Evolutionary conservation across 2,797 vertebrate genomes (phyloP).

Genomic region (Sebastes iracundus): DNA sequence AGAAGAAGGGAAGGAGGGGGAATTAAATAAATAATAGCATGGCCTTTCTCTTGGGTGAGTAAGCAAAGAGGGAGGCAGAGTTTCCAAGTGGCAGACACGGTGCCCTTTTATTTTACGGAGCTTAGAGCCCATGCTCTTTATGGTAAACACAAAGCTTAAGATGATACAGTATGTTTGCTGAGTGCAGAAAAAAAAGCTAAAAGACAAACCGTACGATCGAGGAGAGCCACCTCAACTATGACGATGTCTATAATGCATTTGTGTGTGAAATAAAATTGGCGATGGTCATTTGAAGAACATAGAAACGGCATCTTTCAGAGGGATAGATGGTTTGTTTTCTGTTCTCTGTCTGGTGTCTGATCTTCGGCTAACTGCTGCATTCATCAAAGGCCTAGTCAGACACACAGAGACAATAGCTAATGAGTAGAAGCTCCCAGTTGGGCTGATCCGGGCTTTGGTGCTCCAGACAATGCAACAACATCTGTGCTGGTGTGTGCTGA

Average conservation of each 20-base stretch:
- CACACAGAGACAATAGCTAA: slow-evolving; percentile 81
- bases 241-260: neutral
- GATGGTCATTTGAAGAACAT: slow-evolving; percentile 31
- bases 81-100: slow-evolving; percentile 66
- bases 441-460: slow-evolving; percentile 73
- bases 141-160: slow-evolving; percentile 61
- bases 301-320: slow-evolving; percentile 28
- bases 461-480: slow-evolving; percentile 84
- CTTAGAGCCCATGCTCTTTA: slow-evolving; percentile 51
- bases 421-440: slow-evolving; percentile 81
- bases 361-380: slow-evolving; percentile 72
- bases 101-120: slow-evolving; percentile 72
- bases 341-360: slow-evolving; percentile 62
- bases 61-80: slow-evolving; percentile 63
- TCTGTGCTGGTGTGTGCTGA: slow-evolving; percentile 81
- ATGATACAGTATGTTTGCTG: slow-evolving; percentile 43
- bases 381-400: slow-evolving; percentile 78
- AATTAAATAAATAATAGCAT: slow-evolving; percentile 80
- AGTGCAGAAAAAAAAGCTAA: slow-evolving; percentile 16
- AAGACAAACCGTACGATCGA: slow-evolving; percentile 1
- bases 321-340: slow-evolving; percentile 55
- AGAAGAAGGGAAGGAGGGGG: slow-evolving; percentile 50
- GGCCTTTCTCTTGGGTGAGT: slow-evolving; percentile 76
- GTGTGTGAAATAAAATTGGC: slow-evolving; percentile 1
- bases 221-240: neutral